Conservation (phyloP, 2,888 invertebrate species). For the Ceramica pisi region DNA sequence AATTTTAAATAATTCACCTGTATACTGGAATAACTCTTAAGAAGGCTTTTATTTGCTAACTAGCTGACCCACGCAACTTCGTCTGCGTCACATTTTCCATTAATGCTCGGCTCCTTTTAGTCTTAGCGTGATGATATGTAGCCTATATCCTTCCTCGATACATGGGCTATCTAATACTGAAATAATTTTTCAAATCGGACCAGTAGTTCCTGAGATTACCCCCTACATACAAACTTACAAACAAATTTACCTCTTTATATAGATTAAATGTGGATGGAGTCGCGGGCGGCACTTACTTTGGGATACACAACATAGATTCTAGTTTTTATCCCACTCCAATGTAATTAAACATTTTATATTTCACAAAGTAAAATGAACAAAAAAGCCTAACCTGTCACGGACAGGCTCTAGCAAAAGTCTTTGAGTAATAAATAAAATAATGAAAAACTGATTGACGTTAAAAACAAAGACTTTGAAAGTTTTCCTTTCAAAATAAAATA, state of each 20-base stretch:
- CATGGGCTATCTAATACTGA: too few species aligned
- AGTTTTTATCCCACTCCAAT: neutral
- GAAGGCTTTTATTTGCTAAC: neutral
- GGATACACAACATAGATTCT: neutral
- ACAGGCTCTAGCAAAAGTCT: slow-evolving; percentile 22
- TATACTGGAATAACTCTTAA: too few species aligned
- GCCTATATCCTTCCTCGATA: too few species aligned
- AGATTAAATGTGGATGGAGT: neutral
- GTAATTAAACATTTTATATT: slow-evolving; percentile 14
- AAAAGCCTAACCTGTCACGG: slow-evolving; percentile 19
- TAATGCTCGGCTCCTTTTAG: too few species aligned
- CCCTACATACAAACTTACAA: too few species aligned
- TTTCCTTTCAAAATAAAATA: slow-evolving; percentile 41
- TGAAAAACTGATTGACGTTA: slow-evolving; percentile 59
- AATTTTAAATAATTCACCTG: too few species aligned
- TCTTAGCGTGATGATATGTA: too few species aligned
- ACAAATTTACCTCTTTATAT: too few species aligned
- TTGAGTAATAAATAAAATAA: slow-evolving; percentile 36
- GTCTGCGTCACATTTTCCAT: too few species aligned
- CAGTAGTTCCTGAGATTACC: too few species aligned
- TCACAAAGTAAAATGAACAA: slow-evolving; percentile 23
- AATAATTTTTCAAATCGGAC: too few species aligned
- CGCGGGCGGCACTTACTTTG: neutral
- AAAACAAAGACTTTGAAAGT: slow-evolving; percentile 46
- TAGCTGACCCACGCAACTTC: too few species aligned